Percentiles rank a stretch among this genome's conserved stretches.
phyloP scores from a whole-genome alignment of 2,797 vertebrate genomes.

The Pseudochirops cupreus region DNA sequence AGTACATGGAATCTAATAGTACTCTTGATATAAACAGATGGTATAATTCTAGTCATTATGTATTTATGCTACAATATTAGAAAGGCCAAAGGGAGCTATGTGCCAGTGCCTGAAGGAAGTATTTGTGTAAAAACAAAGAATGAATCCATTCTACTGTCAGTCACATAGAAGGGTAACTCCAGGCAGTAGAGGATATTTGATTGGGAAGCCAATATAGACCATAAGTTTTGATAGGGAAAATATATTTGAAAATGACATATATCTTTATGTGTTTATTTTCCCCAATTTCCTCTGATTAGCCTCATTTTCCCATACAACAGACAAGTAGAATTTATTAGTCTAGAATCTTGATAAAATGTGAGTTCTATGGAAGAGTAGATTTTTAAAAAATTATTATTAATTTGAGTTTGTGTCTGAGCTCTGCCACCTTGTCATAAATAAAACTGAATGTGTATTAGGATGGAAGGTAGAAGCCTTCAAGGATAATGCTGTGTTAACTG shows the following conservation, averaged over 20 bases:
- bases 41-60: slow-evolving; percentile 51
- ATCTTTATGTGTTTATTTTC: slow-evolving; percentile 22
- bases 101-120: slow-evolving; percentile 53
- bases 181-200: slow-evolving; percentile 3
- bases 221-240: slow-evolving; percentile 46
- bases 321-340: slow-evolving; percentile 21
- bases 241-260: not conserved
- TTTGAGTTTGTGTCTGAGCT: not conserved
- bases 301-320: slow-evolving; percentile 24
- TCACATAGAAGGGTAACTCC: slow-evolving; percentile 35
- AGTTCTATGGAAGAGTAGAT: not conserved
- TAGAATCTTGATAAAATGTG: slow-evolving; percentile 26
- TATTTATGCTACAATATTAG: slow-evolving; percentile 48
- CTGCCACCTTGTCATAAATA: not conserved
- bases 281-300: slow-evolving; percentile 8
- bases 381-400: not conserved
- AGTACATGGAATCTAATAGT: slow-evolving; percentile 64
- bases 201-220: slow-evolving; percentile 40
- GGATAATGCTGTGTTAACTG: not conserved
- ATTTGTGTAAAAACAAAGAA: slow-evolving; percentile 38
- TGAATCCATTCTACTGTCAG: not conserved
- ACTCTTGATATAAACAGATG: slow-evolving; percentile 61
- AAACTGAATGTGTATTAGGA: not conserved
- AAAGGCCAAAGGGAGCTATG: slow-evolving; percentile 43
- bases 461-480: not conserved